Percentiles rank a stretch among this genome's conserved stretches.
phyloP scores from a whole-genome alignment of 2,113 vertebrate species.

The Platysternon megacephalum region DNA sequence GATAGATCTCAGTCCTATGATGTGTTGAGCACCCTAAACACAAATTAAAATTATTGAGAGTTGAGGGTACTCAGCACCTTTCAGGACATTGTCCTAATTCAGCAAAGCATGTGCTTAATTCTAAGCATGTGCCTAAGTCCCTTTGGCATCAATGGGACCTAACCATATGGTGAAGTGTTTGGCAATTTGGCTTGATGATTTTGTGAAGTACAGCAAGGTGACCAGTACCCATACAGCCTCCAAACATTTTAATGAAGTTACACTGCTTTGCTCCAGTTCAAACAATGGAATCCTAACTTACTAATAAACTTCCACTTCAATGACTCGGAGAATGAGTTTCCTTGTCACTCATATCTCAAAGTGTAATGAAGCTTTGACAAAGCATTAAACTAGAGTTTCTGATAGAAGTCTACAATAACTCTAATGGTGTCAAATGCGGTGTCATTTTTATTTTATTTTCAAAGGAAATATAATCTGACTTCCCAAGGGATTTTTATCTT shows the following conservation, averaged over 20 bases:
- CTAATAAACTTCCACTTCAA: slow-evolving; percentile 40
- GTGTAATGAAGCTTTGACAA: slow-evolving; percentile 59
- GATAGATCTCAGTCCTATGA: neutral
- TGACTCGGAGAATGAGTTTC: slow-evolving; percentile 28
- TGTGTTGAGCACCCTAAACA: neutral
- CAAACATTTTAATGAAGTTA: neutral
- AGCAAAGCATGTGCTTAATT: neutral
- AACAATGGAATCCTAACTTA: slow-evolving; percentile 39
- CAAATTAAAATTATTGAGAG: neutral
- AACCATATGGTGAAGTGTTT: neutral
- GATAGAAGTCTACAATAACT: slow-evolving; percentile 54
- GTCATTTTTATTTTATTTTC: slow-evolving; percentile 77
- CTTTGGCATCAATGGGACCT: neutral
- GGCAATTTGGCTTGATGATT: neutral
- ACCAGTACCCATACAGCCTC: neutral
- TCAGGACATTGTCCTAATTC: neutral
- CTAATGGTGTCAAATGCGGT: slow-evolving; percentile 60
- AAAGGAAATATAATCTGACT: slow-evolving; percentile 71
- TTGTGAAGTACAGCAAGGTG: neutral
- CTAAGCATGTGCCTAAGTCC: neutral
- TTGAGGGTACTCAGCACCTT: neutral
- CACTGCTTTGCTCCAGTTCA: neutral
- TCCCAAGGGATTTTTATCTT: slow-evolving; percentile 71
- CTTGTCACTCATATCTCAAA: slow-evolving; percentile 40
- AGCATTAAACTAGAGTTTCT: slow-evolving; percentile 18